These are phyloP conservation scores for Harpalus rubripes DNA, from an alignment of 2,888 invertebrate genomes.

Conservation along the genomic window DNA sequence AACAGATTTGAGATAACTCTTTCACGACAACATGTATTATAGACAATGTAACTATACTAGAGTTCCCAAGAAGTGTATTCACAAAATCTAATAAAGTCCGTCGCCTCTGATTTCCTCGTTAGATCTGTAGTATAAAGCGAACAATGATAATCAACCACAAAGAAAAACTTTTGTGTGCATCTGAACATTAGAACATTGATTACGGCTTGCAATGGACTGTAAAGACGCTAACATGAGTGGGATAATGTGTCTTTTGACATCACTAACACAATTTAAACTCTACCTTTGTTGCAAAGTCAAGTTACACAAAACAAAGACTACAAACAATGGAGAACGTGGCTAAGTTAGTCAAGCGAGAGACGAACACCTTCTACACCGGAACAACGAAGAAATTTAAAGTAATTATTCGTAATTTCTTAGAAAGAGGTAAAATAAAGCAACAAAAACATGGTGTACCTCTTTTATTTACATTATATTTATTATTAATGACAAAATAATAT, in stretches of 20 bases:
- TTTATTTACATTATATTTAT: too few species aligned
- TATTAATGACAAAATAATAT: too few species aligned
- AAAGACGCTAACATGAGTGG: conserved; percentile 41
- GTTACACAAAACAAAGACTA: conserved; percentile 24
- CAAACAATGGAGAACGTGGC: neutral
- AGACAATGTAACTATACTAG: neutral
- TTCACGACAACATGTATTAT: neutral
- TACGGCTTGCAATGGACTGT: conserved; percentile 20
- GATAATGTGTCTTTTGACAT: conserved; percentile 47
- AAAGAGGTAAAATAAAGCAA: neutral
- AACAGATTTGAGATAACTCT: neutral
- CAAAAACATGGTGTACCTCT: too few species aligned
- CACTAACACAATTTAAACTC: conserved; percentile 48
- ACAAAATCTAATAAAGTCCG: conserved; percentile 34
- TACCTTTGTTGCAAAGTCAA: conserved; percentile 41
- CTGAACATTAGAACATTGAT: conserved; percentile 14
- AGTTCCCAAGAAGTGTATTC: neutral
- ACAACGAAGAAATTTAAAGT: neutral
- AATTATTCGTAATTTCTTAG: neutral
- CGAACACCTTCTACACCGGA: neutral
- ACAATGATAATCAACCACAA: conserved; percentile 28
- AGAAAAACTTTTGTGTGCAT: conserved; percentile 42
- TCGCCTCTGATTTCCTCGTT: conserved; percentile 9
- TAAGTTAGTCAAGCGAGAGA: conserved; percentile 33
- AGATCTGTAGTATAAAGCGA: conserved; percentile 10